Evolutionary conservation across 2,113 vertebrate species (phyloP).

Genomic region (Connochaetes taurinus): DNA sequence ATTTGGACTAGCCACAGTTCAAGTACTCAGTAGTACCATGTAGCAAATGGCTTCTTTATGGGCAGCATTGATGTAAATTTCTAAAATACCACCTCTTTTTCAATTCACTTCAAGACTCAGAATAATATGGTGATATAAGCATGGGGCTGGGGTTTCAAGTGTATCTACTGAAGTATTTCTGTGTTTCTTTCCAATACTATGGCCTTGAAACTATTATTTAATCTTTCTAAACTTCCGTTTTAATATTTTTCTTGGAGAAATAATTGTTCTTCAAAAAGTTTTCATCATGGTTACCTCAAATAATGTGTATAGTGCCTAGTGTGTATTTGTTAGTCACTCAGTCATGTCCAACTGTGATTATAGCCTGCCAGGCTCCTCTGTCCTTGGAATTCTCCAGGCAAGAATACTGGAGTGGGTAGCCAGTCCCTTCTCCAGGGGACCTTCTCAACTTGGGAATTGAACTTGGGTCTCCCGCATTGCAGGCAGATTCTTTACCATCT

Average conservation of each 20-base stretch:
- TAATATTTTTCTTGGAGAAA: not conserved
- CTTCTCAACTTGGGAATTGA: not conserved
- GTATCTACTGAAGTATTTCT: not conserved
- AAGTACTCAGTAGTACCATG: not conserved
- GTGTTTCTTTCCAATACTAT: not conserved
- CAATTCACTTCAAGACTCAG: not conserved
- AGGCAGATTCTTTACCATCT: not conserved
- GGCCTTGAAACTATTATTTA: not conserved
- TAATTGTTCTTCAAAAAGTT: not conserved
- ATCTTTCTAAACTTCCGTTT: not conserved
- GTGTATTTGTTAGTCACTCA: not conserved
- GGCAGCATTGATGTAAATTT: not conserved
- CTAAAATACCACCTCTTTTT: not conserved
- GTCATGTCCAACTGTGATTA: not conserved
- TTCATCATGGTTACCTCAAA: not conserved
- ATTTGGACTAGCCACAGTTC: not conserved
- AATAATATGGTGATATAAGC: not conserved
- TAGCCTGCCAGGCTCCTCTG: not conserved
- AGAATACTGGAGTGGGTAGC: not conserved
- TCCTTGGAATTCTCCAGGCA: not conserved
- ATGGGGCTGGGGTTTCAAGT: not conserved
- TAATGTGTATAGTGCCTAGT: not conserved
- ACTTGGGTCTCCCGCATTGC: not conserved
- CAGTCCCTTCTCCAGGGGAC: not conserved
- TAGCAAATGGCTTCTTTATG: not conserved